Base-by-base conservation (phyloP, 2,113 vertebrate species). In the Grus americana region DNA sequence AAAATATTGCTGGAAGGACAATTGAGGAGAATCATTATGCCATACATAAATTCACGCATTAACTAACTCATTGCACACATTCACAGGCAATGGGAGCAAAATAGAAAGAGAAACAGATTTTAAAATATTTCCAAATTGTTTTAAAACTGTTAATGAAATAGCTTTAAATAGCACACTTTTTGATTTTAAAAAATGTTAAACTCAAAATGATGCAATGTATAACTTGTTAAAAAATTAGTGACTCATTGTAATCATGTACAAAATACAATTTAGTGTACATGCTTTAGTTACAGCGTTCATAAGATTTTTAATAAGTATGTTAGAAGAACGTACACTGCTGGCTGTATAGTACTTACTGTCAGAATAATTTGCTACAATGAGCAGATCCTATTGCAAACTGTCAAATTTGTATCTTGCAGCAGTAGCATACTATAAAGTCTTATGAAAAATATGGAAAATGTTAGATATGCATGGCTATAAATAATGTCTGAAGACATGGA, bases 361-460 rank as follows among this genome's bases (percentile, higher is more conserved):
- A 95, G 70, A 97, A 95, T 95, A 95, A 97, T 97, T 95, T 97
- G 88, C 83, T 97, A 23, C 79, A 62, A 80, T 92, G 90, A 95
- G 55, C 75, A 97, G 85, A 96, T 96, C 32, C 75, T 96, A 36
- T 95, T 97, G 83, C 89, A 97, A 85, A 86, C 96, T 97, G 94
- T 96, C 94, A 96, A 88, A 96, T 96, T 97, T 96, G 74, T 97
- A 85, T 97, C 86, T 95, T 95, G 84, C 89, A 96, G 46, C 44
- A 29, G 84, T 97, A 88, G 19, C 15, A 86, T 95, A 88, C 78
- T 86, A 86, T 94, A 68, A 97, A 90, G 68, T 92, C 78, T 89
- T 96, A 92, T 34, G 76, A 95, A 96, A 96, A 93, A 97, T 96
- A 87, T 40, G 42, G 79, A 92, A 97, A 97, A 93, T 92, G n/a